Percentiles rank a stretch among this genome's conserved stretches.
Evolutionary conservation across 2,888 invertebrate species (phyloP).

Genomic region (Caradrina clavipalpis): DNA sequence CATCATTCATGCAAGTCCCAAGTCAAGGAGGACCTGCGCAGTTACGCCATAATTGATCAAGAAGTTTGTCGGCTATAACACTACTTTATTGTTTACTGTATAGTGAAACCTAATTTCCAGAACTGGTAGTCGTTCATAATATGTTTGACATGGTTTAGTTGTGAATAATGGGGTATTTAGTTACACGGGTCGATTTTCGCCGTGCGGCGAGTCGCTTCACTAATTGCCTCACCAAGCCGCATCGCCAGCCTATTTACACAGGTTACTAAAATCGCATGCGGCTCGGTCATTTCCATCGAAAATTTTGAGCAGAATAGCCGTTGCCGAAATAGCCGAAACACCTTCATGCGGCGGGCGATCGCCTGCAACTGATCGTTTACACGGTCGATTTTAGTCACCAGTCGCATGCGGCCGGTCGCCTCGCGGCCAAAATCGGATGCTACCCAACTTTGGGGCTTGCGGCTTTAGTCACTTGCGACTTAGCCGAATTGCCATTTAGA

Average conservation of each 20-base stretch:
- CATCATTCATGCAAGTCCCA: too few species aligned
- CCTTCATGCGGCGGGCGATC: conserved; percentile 16
- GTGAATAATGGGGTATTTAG: too few species aligned
- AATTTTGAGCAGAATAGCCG: conserved; percentile 68
- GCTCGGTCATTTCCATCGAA: conserved; percentile 69
- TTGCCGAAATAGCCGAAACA: too few species aligned
- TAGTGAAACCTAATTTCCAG: too few species aligned
- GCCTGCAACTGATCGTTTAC: conserved; percentile 57
- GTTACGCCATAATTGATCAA: too few species aligned
- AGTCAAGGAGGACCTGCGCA: too few species aligned
- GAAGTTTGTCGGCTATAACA: too few species aligned
- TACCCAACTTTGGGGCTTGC: conserved; percentile 73
- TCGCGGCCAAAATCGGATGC: conserved; percentile 72
- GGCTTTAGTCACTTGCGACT: conserved; percentile 70
- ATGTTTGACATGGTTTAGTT: too few species aligned
- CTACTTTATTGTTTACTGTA: too few species aligned
- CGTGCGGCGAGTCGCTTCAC: conserved; percentile 45
- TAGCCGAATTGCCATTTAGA: conserved; percentile 71
- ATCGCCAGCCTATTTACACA: conserved; percentile 70
- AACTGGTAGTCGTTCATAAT: too few species aligned
- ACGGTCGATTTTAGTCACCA: conserved; percentile 63
- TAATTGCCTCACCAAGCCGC: conserved; percentile 60
- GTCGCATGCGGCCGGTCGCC: conserved; percentile 70
- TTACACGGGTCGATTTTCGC: conserved; percentile 36
- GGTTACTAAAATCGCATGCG: conserved; percentile 73